phyloP scores from a whole-genome alignment of 2,113 vertebrate species.

The Drymodes brunneopygia region DNA sequence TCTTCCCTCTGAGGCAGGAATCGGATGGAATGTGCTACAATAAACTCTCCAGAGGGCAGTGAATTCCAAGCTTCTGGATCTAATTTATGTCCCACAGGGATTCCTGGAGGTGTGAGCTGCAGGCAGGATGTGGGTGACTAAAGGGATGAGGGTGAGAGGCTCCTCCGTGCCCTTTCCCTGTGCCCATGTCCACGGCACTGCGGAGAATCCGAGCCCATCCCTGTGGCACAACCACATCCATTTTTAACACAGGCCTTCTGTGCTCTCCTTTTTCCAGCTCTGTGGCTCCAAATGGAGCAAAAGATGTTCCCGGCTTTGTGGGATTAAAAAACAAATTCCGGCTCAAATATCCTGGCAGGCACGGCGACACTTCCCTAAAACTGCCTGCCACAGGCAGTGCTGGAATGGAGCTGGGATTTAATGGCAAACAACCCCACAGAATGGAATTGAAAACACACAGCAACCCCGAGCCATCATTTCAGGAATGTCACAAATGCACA shows the following conservation, averaged over 20 bases:
- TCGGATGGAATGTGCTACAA: accelerated
- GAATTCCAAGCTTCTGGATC: neutral
- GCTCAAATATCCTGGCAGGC: neutral
- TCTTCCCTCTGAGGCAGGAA: neutral
- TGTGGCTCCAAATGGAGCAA: neutral
- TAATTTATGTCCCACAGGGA: accelerated
- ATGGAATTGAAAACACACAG: neutral
- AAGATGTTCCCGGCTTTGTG: neutral
- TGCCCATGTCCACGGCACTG: neutral
- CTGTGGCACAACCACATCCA: neutral
- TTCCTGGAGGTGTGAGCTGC: neutral
- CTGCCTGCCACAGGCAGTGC: neutral
- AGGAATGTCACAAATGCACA: neutral
- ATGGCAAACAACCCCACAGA: neutral
- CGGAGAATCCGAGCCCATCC: neutral
- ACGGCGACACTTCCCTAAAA: neutral
- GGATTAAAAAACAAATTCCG: neutral
- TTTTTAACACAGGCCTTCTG: neutral
- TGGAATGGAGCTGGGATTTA: neutral
- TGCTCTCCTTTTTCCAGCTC: neutral
- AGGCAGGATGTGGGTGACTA: neutral
- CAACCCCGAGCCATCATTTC: neutral
- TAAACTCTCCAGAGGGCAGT: accelerated
- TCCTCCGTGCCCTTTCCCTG: neutral
- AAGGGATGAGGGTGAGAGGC: neutral